A percentile compares a stretch with the other conserved stretches of the same genome.
phyloP scores from a whole-genome alignment of 2,888 invertebrate genomes.

The Baccha elongata region DNA sequence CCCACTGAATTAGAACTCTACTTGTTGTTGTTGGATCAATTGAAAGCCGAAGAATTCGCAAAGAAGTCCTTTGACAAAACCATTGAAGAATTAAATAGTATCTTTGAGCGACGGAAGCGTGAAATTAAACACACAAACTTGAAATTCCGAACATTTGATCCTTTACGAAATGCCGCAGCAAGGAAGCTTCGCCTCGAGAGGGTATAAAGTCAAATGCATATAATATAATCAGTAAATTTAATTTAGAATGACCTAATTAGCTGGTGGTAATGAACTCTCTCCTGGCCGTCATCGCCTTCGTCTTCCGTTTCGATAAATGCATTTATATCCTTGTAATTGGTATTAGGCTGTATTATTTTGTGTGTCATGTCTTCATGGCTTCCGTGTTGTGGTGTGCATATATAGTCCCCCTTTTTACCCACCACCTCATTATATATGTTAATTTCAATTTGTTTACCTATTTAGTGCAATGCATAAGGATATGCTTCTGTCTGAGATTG shows the following conservation, averaged over 20 bases:
- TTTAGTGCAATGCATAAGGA: slow-evolving; percentile 19
- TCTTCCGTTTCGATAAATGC: slow-evolving; percentile 45
- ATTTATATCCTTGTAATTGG: slow-evolving; percentile 60
- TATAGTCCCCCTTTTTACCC: slow-evolving; percentile 24
- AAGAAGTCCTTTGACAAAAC: slow-evolving; percentile 84
- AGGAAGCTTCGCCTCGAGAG: slow-evolving; percentile 83
- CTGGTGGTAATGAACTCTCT: slow-evolving; percentile 63
- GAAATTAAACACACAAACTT: slow-evolving; percentile 84
- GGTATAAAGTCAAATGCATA: slow-evolving; percentile 78
- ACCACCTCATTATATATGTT: slow-evolving; percentile 66
- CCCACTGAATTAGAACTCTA: slow-evolving; percentile 87
- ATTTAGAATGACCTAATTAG: slow-evolving; percentile 67
- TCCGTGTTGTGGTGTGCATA: neutral
- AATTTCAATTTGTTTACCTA: slow-evolving; percentile 69
- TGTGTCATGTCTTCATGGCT: slow-evolving; percentile 21
- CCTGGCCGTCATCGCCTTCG: slow-evolving; percentile 8
- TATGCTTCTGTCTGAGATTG: slow-evolving; percentile 26
- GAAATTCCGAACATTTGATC: slow-evolving; percentile 84
- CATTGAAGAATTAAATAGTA: slow-evolving; percentile 80
- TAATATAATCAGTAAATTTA: slow-evolving; percentile 16
- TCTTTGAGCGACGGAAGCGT: slow-evolving; percentile 82
- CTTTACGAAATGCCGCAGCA: slow-evolving; percentile 84
- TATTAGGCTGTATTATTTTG: slow-evolving; percentile 41
- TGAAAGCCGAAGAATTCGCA: slow-evolving; percentile 85
- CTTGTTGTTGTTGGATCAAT: slow-evolving; percentile 85